Evolutionary conservation across 1,140 invertebrate genomes (phyloP).

Genomic region (Coenobita brevimanus): DNA sequence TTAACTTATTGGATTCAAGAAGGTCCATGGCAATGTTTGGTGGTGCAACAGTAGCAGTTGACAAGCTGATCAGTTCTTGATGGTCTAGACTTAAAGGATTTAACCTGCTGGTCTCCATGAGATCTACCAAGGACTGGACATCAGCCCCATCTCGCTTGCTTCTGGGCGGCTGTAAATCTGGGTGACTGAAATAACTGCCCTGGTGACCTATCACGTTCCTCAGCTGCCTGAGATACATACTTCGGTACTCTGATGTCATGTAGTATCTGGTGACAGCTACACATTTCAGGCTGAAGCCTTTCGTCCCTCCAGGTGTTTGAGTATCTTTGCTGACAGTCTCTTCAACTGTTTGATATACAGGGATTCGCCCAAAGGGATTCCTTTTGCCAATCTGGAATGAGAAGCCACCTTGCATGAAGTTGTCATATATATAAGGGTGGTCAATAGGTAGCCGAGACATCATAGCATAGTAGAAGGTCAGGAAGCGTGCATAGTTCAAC

Average conservation of each 20-base stretch:
- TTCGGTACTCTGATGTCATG: constrained; percentile 35
- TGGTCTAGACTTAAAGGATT: constrained; percentile 1
- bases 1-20: neutral
- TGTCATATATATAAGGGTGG: too few relatives aligned
- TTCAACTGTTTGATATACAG: too few relatives aligned
- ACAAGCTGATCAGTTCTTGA: neutral
- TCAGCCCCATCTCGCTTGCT: constrained; percentile 31
- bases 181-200: constrained; percentile 5
- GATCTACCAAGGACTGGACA: constrained; percentile 22
- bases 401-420: too few relatives aligned
- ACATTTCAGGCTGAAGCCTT: constrained; percentile 25
- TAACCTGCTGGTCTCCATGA: constrained; percentile 24
- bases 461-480: too few relatives aligned
- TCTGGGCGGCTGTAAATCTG: constrained; percentile 12
- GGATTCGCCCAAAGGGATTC: too few relatives aligned
- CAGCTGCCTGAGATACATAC: constrained; percentile 22
- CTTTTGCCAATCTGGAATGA: too few relatives aligned
- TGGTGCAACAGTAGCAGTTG: constrained; percentile 19
- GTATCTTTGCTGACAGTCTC: constrained; percentile 38
- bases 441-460: too few relatives aligned
- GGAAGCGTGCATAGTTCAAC: too few relatives aligned
- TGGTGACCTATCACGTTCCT: constrained; percentile 2
- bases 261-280: constrained; percentile 32
- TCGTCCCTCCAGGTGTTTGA: constrained; percentile 18
- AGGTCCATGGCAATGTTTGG: neutral